Evolutionary conservation across 2,888 invertebrate species (phyloP).

Genomic region (Tuta absoluta): DNA sequence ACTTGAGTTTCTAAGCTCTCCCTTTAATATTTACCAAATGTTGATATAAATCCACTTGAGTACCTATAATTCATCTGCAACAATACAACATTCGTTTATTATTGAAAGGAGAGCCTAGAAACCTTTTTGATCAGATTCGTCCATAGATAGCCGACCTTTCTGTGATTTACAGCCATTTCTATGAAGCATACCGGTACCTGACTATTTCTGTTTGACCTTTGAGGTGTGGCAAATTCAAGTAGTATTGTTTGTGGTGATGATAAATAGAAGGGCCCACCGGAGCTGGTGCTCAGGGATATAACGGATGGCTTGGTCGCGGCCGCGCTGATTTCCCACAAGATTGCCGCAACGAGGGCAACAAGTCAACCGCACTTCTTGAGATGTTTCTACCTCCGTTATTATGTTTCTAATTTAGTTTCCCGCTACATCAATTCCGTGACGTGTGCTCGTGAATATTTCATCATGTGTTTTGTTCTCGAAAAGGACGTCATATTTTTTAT

Average conservation of each 20-base stretch:
- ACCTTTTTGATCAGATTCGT: too few species aligned
- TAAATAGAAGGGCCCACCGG: slow-evolving; percentile 44
- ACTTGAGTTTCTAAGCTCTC: too few species aligned
- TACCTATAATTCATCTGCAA: too few species aligned
- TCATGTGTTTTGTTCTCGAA: slow-evolving; percentile 28
- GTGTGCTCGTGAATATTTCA: slow-evolving; percentile 44
- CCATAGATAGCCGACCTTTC: too few species aligned
- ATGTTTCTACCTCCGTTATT: slow-evolving; percentile 47
- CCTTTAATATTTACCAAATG: too few species aligned
- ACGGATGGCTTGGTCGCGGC: slow-evolving; percentile 64
- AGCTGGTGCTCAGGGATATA: slow-evolving; percentile 54
- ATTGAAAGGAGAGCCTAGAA: too few species aligned
- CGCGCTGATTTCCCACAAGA: slow-evolving; percentile 73
- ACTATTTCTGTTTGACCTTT: too few species aligned
- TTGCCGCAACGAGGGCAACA: slow-evolving; percentile 66
- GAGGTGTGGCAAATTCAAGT: too few species aligned
- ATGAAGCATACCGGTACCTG: too few species aligned
- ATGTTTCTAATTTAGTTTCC: slow-evolving; percentile 55
- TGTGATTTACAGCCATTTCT: too few species aligned
- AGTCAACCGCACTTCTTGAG: slow-evolving; percentile 49
- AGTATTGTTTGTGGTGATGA: slow-evolving; percentile 22
- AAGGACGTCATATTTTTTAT: background rate
- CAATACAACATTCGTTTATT: too few species aligned
- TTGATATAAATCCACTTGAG: too few species aligned
- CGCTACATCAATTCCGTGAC: slow-evolving; percentile 45